These are phyloP conservation scores for Tichodroma muraria DNA, from an alignment of 2,113 vertebrate genomes.

Conservation along the genomic window DNA sequence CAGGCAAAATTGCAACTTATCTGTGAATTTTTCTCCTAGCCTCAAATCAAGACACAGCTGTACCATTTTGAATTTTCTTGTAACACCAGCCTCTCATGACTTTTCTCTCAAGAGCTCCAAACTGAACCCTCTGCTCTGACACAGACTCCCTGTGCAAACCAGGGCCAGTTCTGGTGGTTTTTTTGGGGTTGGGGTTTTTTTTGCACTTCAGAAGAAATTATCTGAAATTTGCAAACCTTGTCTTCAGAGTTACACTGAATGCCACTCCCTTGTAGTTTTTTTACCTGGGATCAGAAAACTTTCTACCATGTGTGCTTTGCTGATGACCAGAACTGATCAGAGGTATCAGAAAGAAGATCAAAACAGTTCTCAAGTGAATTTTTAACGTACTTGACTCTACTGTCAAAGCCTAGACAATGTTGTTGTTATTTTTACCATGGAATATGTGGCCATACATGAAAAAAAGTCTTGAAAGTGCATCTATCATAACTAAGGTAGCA, in stretches of 20 bases:
- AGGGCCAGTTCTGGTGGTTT: rapidly evolving
- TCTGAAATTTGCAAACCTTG: neutral
- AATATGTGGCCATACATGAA: neutral
- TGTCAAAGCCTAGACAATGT: neutral
- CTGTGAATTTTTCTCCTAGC: neutral
- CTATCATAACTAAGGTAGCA: neutral
- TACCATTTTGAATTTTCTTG: neutral
- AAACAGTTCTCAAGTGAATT: neutral
- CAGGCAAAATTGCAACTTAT: neutral
- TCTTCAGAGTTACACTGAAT: neutral
- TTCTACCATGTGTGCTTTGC: neutral
- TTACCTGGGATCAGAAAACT: neutral
- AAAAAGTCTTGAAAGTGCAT: neutral
- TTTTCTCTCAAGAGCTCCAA: neutral
- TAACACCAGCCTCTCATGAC: neutral
- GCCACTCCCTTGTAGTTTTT: neutral
- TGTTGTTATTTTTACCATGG: neutral
- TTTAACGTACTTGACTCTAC: neutral
- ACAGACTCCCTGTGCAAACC: neutral
- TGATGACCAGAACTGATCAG: neutral
- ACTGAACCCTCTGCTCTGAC: neutral
- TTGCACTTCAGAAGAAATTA: neutral
- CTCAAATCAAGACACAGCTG: neutral
- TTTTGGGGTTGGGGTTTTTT: neutral
- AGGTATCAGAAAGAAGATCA: neutral